Evolutionary conservation across 2,797 vertebrate species (phyloP).

Genomic region (Acrossocheilus fasciatus): DNA sequence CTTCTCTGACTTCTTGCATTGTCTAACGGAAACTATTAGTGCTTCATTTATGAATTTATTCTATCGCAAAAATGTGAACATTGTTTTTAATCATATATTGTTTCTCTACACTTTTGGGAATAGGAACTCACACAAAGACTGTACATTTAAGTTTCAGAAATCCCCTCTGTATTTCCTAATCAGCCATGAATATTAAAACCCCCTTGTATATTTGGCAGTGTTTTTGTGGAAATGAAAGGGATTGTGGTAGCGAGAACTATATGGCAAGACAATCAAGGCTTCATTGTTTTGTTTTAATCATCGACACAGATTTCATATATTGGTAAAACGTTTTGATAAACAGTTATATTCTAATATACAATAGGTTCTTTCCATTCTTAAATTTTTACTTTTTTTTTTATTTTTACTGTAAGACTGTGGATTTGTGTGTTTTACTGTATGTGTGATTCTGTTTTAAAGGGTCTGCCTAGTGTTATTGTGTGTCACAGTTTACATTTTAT

Average conservation of each 20-base stretch:
- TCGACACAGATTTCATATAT: conserved; percentile 15
- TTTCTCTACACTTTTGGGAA: background rate
- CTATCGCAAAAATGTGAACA: background rate
- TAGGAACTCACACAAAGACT: background rate
- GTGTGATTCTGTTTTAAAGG: conserved; percentile 6
- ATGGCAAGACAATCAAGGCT: conserved; percentile 5
- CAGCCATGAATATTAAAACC: background rate
- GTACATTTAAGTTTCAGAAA: background rate
- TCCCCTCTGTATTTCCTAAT: background rate
- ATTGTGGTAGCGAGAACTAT: background rate
- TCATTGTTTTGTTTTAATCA: conserved; percentile 5
- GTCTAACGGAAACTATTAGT: background rate
- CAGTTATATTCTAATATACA: conserved; percentile 54
- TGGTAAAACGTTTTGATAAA: conserved; percentile 64
- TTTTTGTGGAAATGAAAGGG: background rate
- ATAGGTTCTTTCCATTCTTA: conserved; percentile 50
- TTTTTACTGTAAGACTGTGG: background rate
- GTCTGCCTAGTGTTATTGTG: conserved; percentile 40
- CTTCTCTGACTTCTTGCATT: background rate
- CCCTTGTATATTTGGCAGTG: background rate
- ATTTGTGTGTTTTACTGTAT: background rate
- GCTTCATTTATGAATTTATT: background rate
- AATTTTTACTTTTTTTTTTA: conserved; percentile 23
- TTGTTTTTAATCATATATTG: background rate
- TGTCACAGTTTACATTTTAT: conserved; percentile 43